These are phyloP conservation scores for Rhyacichthys aspro DNA, from an alignment of 2,797 vertebrate species.

Conservation along the genomic window DNA sequence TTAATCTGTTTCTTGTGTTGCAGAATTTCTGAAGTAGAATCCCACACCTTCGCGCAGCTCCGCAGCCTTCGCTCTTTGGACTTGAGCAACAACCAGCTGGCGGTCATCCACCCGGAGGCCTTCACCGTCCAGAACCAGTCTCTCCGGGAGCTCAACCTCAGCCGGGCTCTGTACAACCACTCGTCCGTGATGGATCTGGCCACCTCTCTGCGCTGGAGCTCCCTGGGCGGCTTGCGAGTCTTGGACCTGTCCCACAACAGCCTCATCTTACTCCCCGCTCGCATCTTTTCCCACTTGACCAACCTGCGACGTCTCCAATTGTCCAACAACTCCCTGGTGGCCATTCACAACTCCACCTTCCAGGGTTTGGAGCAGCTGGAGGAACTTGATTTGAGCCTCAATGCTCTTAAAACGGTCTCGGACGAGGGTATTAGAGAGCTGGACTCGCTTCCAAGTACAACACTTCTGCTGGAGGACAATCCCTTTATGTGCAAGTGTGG, in stretches of 20 bases:
- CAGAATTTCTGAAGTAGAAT: slow-evolving; percentile 79
- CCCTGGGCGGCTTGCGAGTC: slow-evolving; percentile 59
- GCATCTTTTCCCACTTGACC: slow-evolving; percentile 70
- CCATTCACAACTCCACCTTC: slow-evolving; percentile 76
- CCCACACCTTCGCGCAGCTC: slow-evolving; percentile 74
- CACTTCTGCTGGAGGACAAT: slow-evolving; percentile 70
- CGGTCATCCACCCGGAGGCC: slow-evolving; percentile 77
- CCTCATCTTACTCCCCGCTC: slow-evolving; percentile 74
- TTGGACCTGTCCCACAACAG: slow-evolving; percentile 80
- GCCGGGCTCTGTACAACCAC: slow-evolving; percentile 80
- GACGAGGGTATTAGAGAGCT: slow-evolving; percentile 76
- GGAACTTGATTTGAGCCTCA: slow-evolving; percentile 79
- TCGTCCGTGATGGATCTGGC: slow-evolving; percentile 70
- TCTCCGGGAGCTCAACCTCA: slow-evolving; percentile 83
- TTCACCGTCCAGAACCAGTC: slow-evolving; percentile 71
- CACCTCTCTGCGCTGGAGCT: slow-evolving; percentile 69
- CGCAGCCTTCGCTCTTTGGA: slow-evolving; percentile 79
- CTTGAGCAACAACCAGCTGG: slow-evolving; percentile 82
- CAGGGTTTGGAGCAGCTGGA: slow-evolving; percentile 70
- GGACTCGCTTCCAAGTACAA: slow-evolving; percentile 51
- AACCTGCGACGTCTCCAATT: slow-evolving; percentile 67
- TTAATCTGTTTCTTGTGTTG: slow-evolving; percentile 12
- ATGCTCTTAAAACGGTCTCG: slow-evolving; percentile 72
- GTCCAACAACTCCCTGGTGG: slow-evolving; percentile 81
- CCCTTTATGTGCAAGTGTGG: slow-evolving; percentile 80